Base-by-base conservation (phyloP, 2,888 invertebrate genomes). In the Drosophila setosimentum region DNA sequence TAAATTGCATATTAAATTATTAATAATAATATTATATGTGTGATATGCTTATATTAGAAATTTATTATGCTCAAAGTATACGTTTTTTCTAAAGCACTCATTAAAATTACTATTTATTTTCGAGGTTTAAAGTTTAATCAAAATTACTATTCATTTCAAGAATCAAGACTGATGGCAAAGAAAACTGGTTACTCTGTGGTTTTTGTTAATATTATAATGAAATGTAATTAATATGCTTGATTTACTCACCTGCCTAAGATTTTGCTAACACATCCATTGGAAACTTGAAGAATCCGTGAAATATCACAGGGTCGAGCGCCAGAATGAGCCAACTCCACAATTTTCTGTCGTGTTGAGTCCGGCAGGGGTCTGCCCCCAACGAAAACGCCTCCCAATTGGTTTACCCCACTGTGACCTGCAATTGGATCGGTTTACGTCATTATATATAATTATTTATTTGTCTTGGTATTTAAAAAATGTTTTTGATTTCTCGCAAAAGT, bases 381-480 rank as follows among this genome's bases (percentile, higher is more conserved):
- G 95, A 98, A 99, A 93, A 99, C 98, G 93, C 99, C 99, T 93
- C 99, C 99, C 94, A 99, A 96, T 95, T 99, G 99, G 96, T 99
- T 99, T 94, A 99, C 98, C 93, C 99, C 99, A 95, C 98, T 99
- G 96, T 99, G 99, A 94, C 99, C 97, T 95, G 94, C 37, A 78
- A 82, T 32, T 37, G 16, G 16, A 33, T 33, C 5, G 16, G 33
- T 33, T 33, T 37, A 45, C 4, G 24, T 3, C 33, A 37, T 37
- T n/a, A 13, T 7, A n/a, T 32, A 21, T 51, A 33, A 35, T 6
- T 35, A 2, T 8, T 51, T 30, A 21, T 13, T 5, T 13, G 3
- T n/a, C n/a, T 45, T 13, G 21, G 7, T 21, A 7, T 13, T 13
- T 13, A 21, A 21, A 21, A 45, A 45, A 42, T 33, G 6, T 2